Conservation (phyloP, 1,140 invertebrate genomes). For the Saccostrea glomerata region DNA sequence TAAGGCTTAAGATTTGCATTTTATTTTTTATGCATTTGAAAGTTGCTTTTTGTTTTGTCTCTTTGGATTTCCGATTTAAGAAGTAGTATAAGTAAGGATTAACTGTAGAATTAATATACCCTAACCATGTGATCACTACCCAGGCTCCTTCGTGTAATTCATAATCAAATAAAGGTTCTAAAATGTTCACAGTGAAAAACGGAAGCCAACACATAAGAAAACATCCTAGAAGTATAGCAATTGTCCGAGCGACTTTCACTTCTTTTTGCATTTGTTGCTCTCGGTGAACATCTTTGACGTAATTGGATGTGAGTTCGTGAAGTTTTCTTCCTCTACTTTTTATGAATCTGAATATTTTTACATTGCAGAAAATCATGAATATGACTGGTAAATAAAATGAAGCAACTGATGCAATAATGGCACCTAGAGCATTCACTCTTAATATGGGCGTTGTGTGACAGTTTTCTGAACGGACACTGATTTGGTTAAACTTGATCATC, state of each 20-base stretch:
- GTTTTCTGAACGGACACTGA: background rate
- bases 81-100: constrained; percentile 54
- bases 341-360: constrained; percentile 85
- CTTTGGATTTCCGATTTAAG: constrained; percentile 43
- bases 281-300: constrained; percentile 3
- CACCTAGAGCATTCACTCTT: constrained; percentile 58
- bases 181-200: constrained; percentile 37
- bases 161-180: constrained; percentile 44
- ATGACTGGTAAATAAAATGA: constrained; percentile 96
- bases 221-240: constrained; percentile 45
- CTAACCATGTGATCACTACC: constrained; percentile 57
- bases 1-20: background rate
- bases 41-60: background rate
- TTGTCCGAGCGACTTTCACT: constrained; percentile 45
- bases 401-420: constrained; percentile 88
- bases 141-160: constrained; percentile 47
- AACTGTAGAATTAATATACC: constrained; percentile 94
- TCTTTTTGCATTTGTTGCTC: constrained; percentile 45
- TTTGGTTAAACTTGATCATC: constrained; percentile 83
- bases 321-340: constrained; percentile 45
- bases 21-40: background rate
- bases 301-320: constrained; percentile 35
- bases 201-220: constrained; percentile 51
- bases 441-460: constrained; percentile 13
- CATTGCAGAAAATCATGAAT: constrained; percentile 96